A percentile compares a stretch with the other conserved stretches of the same genome.
These are phyloP conservation scores for Brachymystax lenok DNA, from an alignment of 2,797 vertebrate species.

Conservation along the genomic window DNA sequence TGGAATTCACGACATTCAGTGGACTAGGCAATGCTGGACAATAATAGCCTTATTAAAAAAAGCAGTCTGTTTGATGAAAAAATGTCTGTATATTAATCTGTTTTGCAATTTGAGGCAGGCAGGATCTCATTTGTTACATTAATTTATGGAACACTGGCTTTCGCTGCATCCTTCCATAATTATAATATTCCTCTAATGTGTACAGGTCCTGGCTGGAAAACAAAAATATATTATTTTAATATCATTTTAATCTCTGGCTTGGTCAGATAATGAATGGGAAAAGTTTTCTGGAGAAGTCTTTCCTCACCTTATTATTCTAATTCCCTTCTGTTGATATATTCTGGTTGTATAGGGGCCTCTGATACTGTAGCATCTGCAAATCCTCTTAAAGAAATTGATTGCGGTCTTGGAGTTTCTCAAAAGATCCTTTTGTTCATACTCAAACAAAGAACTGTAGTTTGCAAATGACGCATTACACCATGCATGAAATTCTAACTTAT, in stretches of 20 bases:
- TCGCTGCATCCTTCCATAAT: slow-evolving; percentile 12
- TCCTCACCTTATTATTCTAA: not conserved
- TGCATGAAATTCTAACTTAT: slow-evolving; percentile 41
- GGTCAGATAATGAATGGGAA: not conserved
- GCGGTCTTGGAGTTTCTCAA: too few relatives aligned
- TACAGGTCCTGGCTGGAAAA: not conserved
- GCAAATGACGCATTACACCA: not conserved
- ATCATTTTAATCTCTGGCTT: not conserved
- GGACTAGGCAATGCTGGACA: not conserved
- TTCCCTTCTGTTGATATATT: not conserved
- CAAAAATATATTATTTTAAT: not conserved
- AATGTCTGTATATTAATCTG: slow-evolving; percentile 49
- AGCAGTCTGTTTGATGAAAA: slow-evolving; percentile 52
- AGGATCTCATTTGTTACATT: slow-evolving; percentile 30
- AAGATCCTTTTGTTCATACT: not conserved
- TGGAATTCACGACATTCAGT: not conserved
- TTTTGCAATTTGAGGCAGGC: slow-evolving; percentile 34
- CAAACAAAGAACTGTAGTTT: not conserved
- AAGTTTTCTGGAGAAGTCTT: not conserved
- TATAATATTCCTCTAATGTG: not conserved
- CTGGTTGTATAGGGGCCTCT: not conserved
- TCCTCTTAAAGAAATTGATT: too few relatives aligned
- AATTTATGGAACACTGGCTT: slow-evolving; percentile 38
- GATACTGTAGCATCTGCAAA: not conserved
- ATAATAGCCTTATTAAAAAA: not conserved